Evolutionary conservation across 1,140 invertebrate species (phyloP).

Genomic region (Drosophila kurseongensis): DNA sequence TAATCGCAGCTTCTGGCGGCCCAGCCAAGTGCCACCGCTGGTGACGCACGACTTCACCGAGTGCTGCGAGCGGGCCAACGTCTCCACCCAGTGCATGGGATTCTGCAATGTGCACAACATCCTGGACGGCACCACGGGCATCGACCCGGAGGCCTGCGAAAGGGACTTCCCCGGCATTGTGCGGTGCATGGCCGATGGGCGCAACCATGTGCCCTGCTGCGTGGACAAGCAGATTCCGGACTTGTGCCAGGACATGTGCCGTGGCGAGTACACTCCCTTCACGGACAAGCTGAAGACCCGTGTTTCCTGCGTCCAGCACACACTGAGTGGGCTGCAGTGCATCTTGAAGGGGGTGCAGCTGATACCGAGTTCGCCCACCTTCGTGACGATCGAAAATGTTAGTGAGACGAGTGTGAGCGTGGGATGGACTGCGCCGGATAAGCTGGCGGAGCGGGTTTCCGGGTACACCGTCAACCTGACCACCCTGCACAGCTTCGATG

Average conservation of each 20-base stretch:
- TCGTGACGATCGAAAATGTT: conserved; percentile 89
- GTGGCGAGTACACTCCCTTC: conserved; percentile 93
- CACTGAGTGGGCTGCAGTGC: conserved; percentile 92
- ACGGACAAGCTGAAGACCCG: conserved; percentile 93
- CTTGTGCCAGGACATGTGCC: conserved; percentile 93
- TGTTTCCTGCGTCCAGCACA: conserved; percentile 92
- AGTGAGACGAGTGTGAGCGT: conserved; percentile 89
- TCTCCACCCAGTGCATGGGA: conserved; percentile 89
- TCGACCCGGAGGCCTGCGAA: conserved; percentile 92
- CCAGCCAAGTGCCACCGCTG: conserved; percentile 65
- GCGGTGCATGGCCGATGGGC: conserved; percentile 90
- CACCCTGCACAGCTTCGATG: conserved; percentile 88
- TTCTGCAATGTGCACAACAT: conserved; percentile 94
- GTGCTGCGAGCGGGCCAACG: conserved; percentile 89
- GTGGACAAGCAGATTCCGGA: conserved; percentile 91
- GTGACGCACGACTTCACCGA: conserved; percentile 90
- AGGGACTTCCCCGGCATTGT: conserved; percentile 91
- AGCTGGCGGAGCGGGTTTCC: conserved; percentile 88
- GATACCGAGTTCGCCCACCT: conserved; percentile 89
- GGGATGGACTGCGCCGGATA: conserved; percentile 88
- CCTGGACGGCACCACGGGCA: conserved; percentile 90
- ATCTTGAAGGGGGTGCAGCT: conserved; percentile 92
- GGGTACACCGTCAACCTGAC: conserved; percentile 91
- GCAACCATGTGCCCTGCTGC: conserved; percentile 94
- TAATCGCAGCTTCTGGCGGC: conserved; percentile 79